Evolutionary conservation across 2,113 vertebrate genomes (phyloP).

Genomic region (Chrysochloris asiatica): DNA sequence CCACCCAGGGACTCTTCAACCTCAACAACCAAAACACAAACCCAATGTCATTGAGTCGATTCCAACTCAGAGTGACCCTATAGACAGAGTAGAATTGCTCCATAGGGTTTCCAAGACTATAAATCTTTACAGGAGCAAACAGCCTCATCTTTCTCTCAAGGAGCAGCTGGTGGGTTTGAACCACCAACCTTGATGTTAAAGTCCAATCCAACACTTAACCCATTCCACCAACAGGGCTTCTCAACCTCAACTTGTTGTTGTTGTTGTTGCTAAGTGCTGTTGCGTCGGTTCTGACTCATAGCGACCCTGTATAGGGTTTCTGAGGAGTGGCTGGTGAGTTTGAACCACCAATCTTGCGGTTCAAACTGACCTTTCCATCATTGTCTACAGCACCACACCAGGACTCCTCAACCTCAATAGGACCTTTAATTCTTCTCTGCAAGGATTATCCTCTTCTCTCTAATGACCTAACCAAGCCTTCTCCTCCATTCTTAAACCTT

Average conservation of each 20-base stretch:
- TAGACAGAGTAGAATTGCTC: too few species aligned
- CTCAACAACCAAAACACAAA: neutral
- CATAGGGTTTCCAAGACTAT: neutral
- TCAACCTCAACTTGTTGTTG: too few species aligned
- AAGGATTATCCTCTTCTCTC: neutral
- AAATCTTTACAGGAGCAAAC: neutral
- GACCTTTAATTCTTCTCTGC: slow-evolving; percentile 30
- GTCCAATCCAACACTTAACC: neutral
- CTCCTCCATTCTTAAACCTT: too few species aligned
- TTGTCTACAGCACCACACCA: too few species aligned
- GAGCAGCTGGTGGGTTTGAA: neutral
- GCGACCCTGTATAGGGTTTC: too few species aligned
- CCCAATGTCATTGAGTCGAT: neutral
- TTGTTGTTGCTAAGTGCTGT: too few species aligned
- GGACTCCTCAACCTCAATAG: neutral
- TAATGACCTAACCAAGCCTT: neutral
- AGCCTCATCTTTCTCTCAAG: neutral
- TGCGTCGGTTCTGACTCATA: too few species aligned
- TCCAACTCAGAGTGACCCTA: neutral
- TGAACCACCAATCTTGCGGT: too few species aligned
- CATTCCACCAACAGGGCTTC: neutral
- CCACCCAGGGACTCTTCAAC: neutral
- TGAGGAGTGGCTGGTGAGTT: too few species aligned
- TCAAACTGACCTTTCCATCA: too few species aligned
- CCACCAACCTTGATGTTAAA: neutral